Percentiles rank a stretch among this genome's conserved stretches.
Conservation (phyloP, 2,797 vertebrate genomes). For the Paratrypauchen microcephalus region DNA sequence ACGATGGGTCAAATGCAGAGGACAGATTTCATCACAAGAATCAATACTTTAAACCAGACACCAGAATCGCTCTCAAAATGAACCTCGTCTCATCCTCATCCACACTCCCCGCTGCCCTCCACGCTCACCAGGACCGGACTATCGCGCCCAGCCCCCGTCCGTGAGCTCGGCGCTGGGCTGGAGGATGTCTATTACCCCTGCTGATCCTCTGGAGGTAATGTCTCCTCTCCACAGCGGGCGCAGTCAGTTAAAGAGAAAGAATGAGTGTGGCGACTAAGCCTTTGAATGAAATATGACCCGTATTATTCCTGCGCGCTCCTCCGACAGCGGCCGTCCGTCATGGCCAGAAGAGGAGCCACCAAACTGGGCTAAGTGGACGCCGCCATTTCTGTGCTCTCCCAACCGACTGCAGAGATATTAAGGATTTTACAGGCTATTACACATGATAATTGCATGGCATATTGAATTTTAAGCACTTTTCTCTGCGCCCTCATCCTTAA, state of each 20-base stretch:
- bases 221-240: slow-evolving; percentile 15
- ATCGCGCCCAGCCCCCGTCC: background rate
- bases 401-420: slow-evolving; percentile 78
- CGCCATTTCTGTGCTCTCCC: slow-evolving; percentile 79
- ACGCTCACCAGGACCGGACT: background rate
- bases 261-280: slow-evolving; percentile 63
- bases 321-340: slow-evolving; percentile 81
- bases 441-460: slow-evolving; percentile 82
- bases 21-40: background rate
- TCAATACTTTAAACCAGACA: background rate
- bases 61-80: background rate
- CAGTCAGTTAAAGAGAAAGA: slow-evolving; percentile 68
- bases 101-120: background rate
- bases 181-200: slow-evolving; percentile 39
- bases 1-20: background rate
- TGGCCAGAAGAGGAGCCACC: slow-evolving; percentile 62
- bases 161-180: slow-evolving; percentile 25
- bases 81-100: background rate
- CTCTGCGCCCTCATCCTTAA: slow-evolving; percentile 40
- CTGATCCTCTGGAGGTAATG: slow-evolving; percentile 68
- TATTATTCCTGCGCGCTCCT: slow-evolving; percentile 74
- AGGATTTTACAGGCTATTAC: slow-evolving; percentile 85
- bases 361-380: slow-evolving; percentile 79
- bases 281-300: slow-evolving; percentile 79
- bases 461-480: slow-evolving; percentile 78